phyloP scores from a whole-genome alignment of 2,113 vertebrate genomes.

The Synodontis membranacea region DNA sequence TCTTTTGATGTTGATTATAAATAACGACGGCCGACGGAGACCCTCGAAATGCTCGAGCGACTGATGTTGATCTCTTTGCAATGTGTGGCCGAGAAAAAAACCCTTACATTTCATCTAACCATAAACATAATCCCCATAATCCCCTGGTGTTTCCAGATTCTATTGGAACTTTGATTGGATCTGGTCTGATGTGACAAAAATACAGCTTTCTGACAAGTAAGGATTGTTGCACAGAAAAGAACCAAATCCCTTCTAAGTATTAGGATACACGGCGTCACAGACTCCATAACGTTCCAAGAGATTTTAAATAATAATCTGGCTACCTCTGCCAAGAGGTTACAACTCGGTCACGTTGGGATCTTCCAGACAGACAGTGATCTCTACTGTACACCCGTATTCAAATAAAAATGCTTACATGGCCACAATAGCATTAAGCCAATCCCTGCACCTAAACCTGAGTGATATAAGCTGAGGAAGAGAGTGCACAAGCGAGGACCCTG shows the following conservation, averaged over 20 bases:
- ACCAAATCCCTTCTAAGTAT: too few species aligned
- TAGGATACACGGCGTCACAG: neutral
- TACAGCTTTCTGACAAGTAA: neutral
- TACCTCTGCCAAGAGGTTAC: neutral
- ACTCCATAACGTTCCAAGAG: neutral
- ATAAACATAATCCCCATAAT: neutral
- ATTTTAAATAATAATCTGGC: neutral
- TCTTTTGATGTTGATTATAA: neutral
- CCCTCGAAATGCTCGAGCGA: too few species aligned
- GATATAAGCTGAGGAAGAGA: neutral
- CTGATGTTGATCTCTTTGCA: too few species aligned
- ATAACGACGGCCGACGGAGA: too few species aligned
- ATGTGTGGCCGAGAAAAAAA: neutral
- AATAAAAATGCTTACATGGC: neutral
- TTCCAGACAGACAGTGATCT: neutral
- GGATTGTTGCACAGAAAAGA: too few species aligned
- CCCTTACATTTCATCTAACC: neutral
- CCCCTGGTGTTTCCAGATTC: neutral
- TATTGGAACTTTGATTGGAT: neutral
- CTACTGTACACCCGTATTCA: neutral
- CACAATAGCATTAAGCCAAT: neutral
- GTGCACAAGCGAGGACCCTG: neutral
- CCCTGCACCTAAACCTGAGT: neutral
- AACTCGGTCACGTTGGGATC: neutral
- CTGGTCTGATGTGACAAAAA: neutral